phyloP scores from a whole-genome alignment of 2,888 invertebrate species.

The Xanthia icteritia region DNA sequence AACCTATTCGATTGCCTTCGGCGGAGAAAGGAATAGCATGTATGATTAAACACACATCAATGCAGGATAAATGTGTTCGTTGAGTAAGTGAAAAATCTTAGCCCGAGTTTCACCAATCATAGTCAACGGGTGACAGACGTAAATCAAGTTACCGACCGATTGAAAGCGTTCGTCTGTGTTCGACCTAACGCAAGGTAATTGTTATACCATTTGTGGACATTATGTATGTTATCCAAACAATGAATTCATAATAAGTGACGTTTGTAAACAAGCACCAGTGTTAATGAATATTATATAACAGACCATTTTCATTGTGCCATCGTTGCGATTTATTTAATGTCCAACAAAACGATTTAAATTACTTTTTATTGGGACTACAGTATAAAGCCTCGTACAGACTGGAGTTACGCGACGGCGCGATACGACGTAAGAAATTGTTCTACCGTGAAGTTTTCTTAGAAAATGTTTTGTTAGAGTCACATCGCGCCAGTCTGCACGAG shows the following conservation, averaged over 20 bases:
- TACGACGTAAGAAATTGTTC: too few species aligned
- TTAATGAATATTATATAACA: conserved; percentile 63
- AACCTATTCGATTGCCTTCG: background rate
- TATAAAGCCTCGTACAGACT: too few species aligned
- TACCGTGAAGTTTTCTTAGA: too few species aligned
- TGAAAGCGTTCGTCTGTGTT: background rate
- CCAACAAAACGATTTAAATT: conserved; percentile 79
- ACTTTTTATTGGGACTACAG: conserved; percentile 71
- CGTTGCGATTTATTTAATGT: conserved; percentile 78
- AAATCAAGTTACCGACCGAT: background rate
- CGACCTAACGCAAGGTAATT: conserved; percentile 2
- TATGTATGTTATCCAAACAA: conserved; percentile 31
- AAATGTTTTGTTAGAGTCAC: background rate
- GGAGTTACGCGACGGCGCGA: too few species aligned
- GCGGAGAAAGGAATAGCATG: background rate
- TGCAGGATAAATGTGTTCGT: background rate
- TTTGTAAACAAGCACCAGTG: conserved; percentile 34
- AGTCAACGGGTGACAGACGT: background rate
- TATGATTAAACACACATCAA: background rate
- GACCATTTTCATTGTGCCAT: conserved; percentile 74
- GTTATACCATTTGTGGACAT: conserved; percentile 25
- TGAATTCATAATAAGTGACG: conserved; percentile 54
- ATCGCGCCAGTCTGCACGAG: too few species aligned
- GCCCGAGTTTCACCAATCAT: background rate
- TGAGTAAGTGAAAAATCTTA: background rate